phyloP scores from a whole-genome alignment of 2,888 invertebrate genomes.

The Trichopria drosophilae region DNA sequence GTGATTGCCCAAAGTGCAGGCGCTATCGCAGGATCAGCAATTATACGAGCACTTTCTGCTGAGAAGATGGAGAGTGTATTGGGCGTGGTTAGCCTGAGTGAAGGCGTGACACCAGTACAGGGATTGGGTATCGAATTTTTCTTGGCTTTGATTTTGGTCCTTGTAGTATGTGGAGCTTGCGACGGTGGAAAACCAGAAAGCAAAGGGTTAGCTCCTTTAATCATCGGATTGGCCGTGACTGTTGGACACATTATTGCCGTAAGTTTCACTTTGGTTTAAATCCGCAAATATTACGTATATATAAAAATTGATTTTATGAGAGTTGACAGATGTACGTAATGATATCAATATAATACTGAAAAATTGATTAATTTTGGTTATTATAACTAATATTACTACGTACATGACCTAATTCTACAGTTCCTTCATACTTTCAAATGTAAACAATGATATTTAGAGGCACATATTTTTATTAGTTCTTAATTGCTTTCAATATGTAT shows the following conservation, averaged over 20 bases:
- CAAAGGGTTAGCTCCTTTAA: conserved; percentile 79
- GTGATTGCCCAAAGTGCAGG: conserved; percentile 82
- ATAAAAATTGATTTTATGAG: too few species aligned
- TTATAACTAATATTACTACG: too few species aligned
- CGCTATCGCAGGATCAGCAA: conserved; percentile 76
- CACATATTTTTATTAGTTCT: too few species aligned
- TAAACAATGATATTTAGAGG: too few species aligned
- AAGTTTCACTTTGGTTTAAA: conserved; percentile 58
- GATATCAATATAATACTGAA: too few species aligned
- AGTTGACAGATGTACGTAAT: too few species aligned
- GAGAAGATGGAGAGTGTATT: conserved; percentile 64
- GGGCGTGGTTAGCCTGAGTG: conserved; percentile 70
- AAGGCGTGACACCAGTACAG: conserved; percentile 70
- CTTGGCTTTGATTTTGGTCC: conserved; percentile 83
- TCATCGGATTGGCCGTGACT: conserved; percentile 85
- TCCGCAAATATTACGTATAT: too few species aligned
- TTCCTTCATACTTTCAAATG: too few species aligned
- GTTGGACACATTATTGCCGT: conserved; percentile 84
- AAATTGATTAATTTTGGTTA: too few species aligned
- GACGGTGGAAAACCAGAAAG: conserved; percentile 79
- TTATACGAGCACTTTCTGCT: conserved; percentile 75
- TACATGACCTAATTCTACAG: too few species aligned
- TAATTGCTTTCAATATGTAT: too few species aligned
- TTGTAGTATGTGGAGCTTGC: conserved; percentile 87
- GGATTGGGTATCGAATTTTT: conserved; percentile 90